A percentile compares a stretch with the other conserved stretches of the same genome.
Conservation (phyloP, 2,797 vertebrate genomes). For the Notolepis coatsorum region DNA sequence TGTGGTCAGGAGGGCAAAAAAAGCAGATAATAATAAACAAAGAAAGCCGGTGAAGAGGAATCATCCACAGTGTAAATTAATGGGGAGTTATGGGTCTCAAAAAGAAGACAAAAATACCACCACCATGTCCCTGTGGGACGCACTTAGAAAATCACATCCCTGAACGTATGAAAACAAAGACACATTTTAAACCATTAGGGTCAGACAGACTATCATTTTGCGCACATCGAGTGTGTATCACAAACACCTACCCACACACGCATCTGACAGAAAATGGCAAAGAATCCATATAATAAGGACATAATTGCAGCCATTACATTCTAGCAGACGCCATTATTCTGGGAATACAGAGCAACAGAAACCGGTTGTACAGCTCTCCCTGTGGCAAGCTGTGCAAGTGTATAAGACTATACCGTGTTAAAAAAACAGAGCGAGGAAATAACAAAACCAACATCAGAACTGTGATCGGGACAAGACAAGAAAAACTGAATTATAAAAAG, state of each 20-base stretch:
- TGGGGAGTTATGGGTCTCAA: conserved; percentile 15
- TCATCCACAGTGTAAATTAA: conserved; percentile 28
- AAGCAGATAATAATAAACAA: neutral
- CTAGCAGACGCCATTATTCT: conserved; percentile 18
- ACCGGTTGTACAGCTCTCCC: conserved; percentile 33
- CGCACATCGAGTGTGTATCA: too few species aligned
- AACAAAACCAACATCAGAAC: conserved; percentile 15
- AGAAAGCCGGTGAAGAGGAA: neutral
- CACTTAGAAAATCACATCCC: conserved; percentile 51
- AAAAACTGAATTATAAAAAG: too few species aligned
- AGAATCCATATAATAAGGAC: conserved; percentile 26
- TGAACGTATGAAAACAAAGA: conserved; percentile 37
- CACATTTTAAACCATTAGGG: neutral
- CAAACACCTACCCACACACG: conserved; percentile 25
- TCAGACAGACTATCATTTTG: conserved; percentile 25
- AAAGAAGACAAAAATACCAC: too few species aligned
- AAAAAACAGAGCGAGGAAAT: conserved; percentile 21
- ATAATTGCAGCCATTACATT: conserved; percentile 34
- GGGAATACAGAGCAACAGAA: conserved; percentile 41
- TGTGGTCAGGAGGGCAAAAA: too few species aligned
- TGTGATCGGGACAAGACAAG: conserved; percentile 9
- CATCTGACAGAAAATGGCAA: conserved; percentile 6
- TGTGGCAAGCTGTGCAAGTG: conserved; percentile 56
- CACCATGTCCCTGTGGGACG: too few species aligned
- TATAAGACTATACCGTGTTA: conserved; percentile 17